Conservation (phyloP, 2,797 vertebrate genomes). For the Siniperca scherzeri region DNA sequence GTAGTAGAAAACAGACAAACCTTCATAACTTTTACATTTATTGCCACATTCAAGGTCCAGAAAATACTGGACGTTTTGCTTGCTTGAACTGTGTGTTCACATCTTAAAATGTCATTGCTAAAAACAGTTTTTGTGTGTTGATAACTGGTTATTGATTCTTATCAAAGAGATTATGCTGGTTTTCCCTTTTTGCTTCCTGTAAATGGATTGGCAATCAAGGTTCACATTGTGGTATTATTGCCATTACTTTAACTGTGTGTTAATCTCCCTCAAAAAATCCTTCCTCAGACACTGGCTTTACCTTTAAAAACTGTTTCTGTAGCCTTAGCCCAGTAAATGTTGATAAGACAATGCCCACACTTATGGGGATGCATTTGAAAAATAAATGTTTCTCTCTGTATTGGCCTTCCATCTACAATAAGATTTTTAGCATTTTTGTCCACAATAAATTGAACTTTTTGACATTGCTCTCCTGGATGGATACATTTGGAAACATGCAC, state of each 20-base stretch:
- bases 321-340: background rate
- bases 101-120: background rate
- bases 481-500: slow-evolving; percentile 12
- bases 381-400: background rate
- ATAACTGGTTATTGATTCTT: slow-evolving; percentile 5
- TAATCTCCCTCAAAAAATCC: slow-evolving; percentile 11
- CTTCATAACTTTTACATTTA: background rate
- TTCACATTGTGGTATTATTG: background rate
- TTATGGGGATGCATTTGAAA: slow-evolving; percentile 18
- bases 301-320: slow-evolving; percentile 9
- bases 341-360: slow-evolving; percentile 24
- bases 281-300: slow-evolving; percentile 11
- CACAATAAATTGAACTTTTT: slow-evolving; percentile 16
- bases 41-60: background rate
- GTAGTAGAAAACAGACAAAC: slow-evolving; percentile 8
- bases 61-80: background rate
- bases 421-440: background rate
- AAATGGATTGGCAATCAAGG: background rate
- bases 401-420: background rate
- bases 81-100: background rate
- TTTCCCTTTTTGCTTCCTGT: background rate
- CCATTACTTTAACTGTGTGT: slow-evolving; percentile 6
- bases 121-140: slow-evolving; percentile 2
- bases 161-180: background rate
- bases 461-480: background rate